Base-by-base conservation (phyloP, 1,140 invertebrate species). In the Scaptodrosophila lebanonensis region DNA sequence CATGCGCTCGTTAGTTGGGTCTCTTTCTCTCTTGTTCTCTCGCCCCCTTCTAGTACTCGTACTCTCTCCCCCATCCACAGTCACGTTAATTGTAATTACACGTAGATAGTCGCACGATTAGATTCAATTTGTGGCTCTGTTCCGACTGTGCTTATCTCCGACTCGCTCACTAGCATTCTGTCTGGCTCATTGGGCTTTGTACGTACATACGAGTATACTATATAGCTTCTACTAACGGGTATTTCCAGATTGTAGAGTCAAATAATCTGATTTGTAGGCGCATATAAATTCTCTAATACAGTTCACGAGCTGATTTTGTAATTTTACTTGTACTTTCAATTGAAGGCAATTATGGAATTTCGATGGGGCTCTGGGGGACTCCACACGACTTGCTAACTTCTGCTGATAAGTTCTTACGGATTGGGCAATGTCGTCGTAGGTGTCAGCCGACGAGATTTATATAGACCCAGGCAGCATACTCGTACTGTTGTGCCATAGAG, bases 81-180 rank as follows among this genome's bases (percentile, higher is more conserved):
- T 49, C 62, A 54, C 50, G 66, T 64, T 82, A 82, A 82, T 82
- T 82, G 75, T 82, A 82, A 82, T 82, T 82, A 82, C 76, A 82
- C 66, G 54, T 60, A 70, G 75, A 82, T 82, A 82, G 76, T 69
- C 69, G 61, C 66, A 57, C 66, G 75, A 82, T 82, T 82, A 82
- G 69, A 82, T 82, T 83, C 69, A 70, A 82, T 83, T 70, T 69
- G 64, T 62, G 64, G 36, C 47, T 13, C 42, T 17, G 47, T 39
- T 33, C n/a, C n/a, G n/a, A n/a, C 39, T 39, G 45, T n/a, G n/a
- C n/a, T 33, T 33, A 33, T 33, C 8, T 13, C 12, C 36, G 3
- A 20, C 8, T 29, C 13, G 7, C 8, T 15, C 6, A 11, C 17
- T 12, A 13, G 43, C 39, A 30, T 32, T 29, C 13, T 30, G 13